Evolutionary conservation across 2,113 vertebrate genomes (phyloP).

Genomic region (Cyanoramphus novaezelandiae): DNA sequence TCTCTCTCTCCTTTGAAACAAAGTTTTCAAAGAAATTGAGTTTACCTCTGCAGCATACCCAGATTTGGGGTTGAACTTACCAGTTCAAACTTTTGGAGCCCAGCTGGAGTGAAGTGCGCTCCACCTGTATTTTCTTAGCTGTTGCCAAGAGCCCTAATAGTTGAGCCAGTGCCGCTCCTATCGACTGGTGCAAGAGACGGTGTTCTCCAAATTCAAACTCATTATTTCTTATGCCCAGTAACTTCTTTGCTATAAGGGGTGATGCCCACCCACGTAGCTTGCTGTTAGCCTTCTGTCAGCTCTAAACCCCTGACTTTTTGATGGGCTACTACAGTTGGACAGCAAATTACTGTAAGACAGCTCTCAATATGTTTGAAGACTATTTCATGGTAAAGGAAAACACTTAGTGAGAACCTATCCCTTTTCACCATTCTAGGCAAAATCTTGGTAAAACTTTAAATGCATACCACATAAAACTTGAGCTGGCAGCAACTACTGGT

Average conservation of each 20-base stretch:
- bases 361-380: neutral
- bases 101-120: neutral
- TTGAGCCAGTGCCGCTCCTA: accelerated
- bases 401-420: neutral
- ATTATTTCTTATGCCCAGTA: neutral
- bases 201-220: neutral
- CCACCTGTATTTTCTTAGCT: neutral
- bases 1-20: neutral
- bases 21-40: neutral
- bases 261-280: neutral
- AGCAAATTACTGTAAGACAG: neutral
- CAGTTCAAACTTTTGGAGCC: neutral
- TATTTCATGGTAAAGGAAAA: neutral
- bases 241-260: neutral
- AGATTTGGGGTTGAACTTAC: neutral
- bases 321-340: neutral
- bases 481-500: neutral
- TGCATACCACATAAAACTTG: neutral
- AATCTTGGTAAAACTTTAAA: neutral
- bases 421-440: neutral
- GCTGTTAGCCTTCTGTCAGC: neutral
- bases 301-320: neutral
- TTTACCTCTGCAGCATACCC: neutral
- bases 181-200: neutral
- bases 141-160: neutral